Conservation (phyloP, 2,888 invertebrate species). For the Itoplectis maculator region DNA sequence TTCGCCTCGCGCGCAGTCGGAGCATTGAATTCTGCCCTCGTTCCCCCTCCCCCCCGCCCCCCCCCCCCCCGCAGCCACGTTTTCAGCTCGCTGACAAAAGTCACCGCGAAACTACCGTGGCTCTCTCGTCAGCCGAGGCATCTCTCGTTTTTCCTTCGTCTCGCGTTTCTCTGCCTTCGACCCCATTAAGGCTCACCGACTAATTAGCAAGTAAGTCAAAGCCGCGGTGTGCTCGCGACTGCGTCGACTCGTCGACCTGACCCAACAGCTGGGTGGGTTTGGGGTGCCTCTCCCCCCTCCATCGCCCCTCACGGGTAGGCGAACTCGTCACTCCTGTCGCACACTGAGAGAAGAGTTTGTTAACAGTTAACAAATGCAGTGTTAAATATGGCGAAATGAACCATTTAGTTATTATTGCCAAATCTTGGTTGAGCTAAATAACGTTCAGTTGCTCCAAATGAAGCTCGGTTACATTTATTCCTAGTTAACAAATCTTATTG, state of each 20-base stretch:
- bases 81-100: slow-evolving; percentile 28
- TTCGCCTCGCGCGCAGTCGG: background rate
- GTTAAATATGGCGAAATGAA: too few species aligned
- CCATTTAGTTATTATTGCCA: too few species aligned
- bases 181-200: slow-evolving; percentile 59
- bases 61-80: background rate
- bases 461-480: too few species aligned
- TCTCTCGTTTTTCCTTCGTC: slow-evolving; percentile 10
- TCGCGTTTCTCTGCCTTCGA: slow-evolving; percentile 46
- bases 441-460: too few species aligned
- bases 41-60: background rate
- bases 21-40: slow-evolving; percentile 8
- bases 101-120: background rate
- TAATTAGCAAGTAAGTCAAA: slow-evolving; percentile 60
- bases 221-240: slow-evolving; percentile 8
- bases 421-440: too few species aligned
- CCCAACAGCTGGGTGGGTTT: too few species aligned
- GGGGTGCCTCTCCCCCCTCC: too few species aligned
- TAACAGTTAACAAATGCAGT: too few species aligned
- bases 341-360: too few species aligned
- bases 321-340: slow-evolving; percentile 22
- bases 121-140: too few species aligned
- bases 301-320: too few species aligned
- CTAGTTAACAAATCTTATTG: too few species aligned
- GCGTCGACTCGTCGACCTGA: background rate